Conservation (phyloP, 1,140 invertebrate genomes). For the Thaumatotibia leucotreta region DNA sequence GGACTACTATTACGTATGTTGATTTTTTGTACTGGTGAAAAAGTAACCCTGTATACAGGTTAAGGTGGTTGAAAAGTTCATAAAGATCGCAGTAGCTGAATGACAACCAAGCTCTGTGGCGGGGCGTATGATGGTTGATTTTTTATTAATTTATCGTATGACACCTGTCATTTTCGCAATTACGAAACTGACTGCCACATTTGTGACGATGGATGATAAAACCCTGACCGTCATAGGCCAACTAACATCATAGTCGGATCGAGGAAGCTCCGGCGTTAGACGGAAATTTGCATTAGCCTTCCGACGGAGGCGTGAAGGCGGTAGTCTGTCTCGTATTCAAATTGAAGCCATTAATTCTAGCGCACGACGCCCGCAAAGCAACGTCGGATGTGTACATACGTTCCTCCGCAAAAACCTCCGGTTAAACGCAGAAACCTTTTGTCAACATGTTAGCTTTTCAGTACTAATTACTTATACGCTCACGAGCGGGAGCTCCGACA, state of each 20-base stretch:
- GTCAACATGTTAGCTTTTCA: not conserved
- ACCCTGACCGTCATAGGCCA: conserved; percentile 16
- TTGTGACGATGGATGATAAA: no score
- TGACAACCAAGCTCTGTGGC: no score
- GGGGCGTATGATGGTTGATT: no score
- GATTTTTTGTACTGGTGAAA: no score
- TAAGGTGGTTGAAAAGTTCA: no score
- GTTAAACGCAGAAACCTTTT: conserved; percentile 1
- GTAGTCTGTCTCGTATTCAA: conserved; percentile 38
- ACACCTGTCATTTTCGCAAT: no score
- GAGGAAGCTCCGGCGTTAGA: conserved; percentile 22
- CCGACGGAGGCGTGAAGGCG: conserved; percentile 25
- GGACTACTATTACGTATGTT: no score
- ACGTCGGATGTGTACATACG: not conserved
- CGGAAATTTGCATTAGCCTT: conserved; percentile 44
- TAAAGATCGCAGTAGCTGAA: no score
- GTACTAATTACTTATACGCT: not conserved
- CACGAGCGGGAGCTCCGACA: not conserved
- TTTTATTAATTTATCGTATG: no score
- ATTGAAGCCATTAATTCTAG: conserved; percentile 38
- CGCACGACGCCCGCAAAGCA: conserved; percentile 19
- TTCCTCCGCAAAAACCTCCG: not conserved
- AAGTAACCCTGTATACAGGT: no score
- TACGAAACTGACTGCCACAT: no score
- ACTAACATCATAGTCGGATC: conserved; percentile 39